Conservation (phyloP, 2,113 vertebrate genomes). For the Mustela nigripes region DNA sequence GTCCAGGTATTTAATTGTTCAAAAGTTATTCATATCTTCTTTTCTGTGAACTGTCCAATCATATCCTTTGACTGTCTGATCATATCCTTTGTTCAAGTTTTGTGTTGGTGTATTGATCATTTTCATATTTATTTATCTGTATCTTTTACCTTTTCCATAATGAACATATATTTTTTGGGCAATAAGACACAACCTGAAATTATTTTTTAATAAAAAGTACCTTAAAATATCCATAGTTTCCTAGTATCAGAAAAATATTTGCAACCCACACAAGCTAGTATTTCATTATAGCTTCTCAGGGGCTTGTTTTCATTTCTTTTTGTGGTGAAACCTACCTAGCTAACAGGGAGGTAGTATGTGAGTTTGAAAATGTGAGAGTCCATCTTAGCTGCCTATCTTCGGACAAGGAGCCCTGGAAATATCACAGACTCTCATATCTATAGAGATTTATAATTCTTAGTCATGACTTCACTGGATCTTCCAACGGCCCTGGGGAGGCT, state of each 20-base stretch:
- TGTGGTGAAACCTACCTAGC: background rate
- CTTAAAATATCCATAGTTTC: constrained; percentile 48
- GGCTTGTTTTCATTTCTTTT: constrained; percentile 5
- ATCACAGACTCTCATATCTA: background rate
- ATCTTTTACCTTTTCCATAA: constrained; percentile 58
- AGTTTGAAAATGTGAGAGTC: background rate
- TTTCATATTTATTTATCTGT: constrained; percentile 16
- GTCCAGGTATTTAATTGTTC: background rate
- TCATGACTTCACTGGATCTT: constrained; percentile 42
- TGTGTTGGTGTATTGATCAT: constrained; percentile 19
- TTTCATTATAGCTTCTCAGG: constrained; percentile 14
- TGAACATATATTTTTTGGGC: background rate
- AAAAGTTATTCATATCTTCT: constrained; percentile 1
- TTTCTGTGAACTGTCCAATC: constrained; percentile 47
- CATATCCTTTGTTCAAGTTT: constrained; percentile 48
- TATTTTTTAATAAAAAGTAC: constrained; percentile 5
- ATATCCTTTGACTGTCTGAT: background rate
- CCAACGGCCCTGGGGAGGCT: background rate
- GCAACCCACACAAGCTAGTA: background rate
- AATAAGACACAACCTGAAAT: constrained; percentile 4
- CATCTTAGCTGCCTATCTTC: constrained; percentile 5
- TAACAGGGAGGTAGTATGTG: background rate
- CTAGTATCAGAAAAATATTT: constrained; percentile 17
- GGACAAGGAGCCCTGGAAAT: constrained; percentile 2
- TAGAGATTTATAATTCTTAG: constrained; percentile 14